phyloP scores from a whole-genome alignment of 2,888 invertebrate species.

The Polyploca ridens region DNA sequence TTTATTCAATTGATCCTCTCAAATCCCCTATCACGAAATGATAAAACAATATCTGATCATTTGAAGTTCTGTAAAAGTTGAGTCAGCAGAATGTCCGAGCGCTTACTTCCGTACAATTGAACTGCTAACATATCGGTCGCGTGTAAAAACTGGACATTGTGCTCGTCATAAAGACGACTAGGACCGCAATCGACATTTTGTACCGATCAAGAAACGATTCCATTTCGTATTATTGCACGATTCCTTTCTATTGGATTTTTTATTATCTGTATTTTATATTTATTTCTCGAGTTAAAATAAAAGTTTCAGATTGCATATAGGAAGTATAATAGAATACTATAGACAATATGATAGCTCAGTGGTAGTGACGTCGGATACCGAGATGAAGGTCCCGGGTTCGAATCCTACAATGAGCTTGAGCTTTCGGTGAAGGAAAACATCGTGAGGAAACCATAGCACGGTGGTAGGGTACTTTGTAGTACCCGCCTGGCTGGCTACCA shows the following conservation, averaged over 20 bases:
- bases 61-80: conserved; percentile 33
- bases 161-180: conserved; percentile 45
- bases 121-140: conserved; percentile 60
- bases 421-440: no score
- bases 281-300: conserved; percentile 7
- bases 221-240: conserved; percentile 37
- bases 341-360: no score
- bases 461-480: no score
- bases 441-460: no score
- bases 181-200: conserved; percentile 32
- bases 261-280: conserved; percentile 18
- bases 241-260: conserved; percentile 20
- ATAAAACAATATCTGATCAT: conserved; percentile 11
- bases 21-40: neutral
- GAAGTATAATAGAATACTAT: no score
- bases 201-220: conserved; percentile 23
- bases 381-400: no score
- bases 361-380: no score
- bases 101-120: conserved; percentile 75
- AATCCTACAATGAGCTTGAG: no score
- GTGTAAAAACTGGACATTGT: conserved; percentile 64
- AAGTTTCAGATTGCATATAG: neutral
- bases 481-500: no score
- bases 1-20: neutral
- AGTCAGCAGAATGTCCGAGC: conserved; percentile 51